phyloP scores from a whole-genome alignment of 2,888 invertebrate genomes.

The Amblyjoppa fuscipennis region DNA sequence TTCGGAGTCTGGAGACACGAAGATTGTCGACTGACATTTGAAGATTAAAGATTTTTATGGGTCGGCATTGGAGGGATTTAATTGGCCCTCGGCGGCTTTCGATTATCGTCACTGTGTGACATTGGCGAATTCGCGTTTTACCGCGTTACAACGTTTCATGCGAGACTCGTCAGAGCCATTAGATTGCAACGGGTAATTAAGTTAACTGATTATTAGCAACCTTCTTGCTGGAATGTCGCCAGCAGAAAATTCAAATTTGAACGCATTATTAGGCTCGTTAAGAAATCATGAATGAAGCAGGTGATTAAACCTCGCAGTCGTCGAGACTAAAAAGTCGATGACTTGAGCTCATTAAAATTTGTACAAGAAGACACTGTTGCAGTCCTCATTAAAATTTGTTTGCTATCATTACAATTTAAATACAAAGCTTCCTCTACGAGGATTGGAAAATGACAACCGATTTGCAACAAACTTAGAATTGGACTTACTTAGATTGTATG shows the following conservation, averaged over 20 bases:
- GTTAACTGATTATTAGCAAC: neutral
- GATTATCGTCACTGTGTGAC: neutral
- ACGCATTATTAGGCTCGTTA: neutral
- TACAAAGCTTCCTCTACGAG: no score
- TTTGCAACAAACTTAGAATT: neutral
- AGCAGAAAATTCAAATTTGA: neutral
- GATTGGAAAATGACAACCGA: neutral
- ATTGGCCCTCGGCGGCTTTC: conserved; percentile 11
- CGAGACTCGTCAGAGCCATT: neutral
- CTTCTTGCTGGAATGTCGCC: neutral
- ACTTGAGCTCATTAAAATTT: neutral
- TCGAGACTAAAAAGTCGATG: neutral
- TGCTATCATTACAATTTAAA: neutral
- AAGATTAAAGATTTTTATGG: conserved; percentile 28
- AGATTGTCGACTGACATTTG: conserved; percentile 14
- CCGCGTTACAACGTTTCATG: neutral
- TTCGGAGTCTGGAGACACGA: conserved; percentile 37
- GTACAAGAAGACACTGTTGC: neutral
- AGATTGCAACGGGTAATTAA: neutral
- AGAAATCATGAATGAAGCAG: neutral
- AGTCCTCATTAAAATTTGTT: neutral
- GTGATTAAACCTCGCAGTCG: neutral
- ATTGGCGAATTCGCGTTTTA: neutral
- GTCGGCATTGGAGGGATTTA: neutral
- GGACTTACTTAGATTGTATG: neutral